A percentile compares a stretch with the other conserved stretches of the same genome.
Evolutionary conservation across 1,140 invertebrate genomes (phyloP).

Genomic region (Elymnias hypermnestra): DNA sequence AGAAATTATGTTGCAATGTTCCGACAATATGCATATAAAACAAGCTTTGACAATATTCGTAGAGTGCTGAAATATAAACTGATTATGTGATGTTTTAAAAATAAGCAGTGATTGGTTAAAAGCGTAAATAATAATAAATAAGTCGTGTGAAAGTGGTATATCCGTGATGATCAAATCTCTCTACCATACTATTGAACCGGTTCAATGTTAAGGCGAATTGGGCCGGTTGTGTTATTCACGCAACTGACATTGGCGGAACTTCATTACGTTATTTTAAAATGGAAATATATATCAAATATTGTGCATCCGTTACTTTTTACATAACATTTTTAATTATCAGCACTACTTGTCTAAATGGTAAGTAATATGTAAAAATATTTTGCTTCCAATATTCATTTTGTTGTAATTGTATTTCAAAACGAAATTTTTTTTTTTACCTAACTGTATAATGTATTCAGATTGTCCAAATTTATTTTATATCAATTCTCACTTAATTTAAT

Average conservation of each 20-base stretch:
- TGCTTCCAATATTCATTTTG: too few species aligned
- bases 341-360: slow-evolving; percentile 22
- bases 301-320: slow-evolving; percentile 14
- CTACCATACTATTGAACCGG: slow-evolving; percentile 51
- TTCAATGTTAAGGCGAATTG: slow-evolving; percentile 44
- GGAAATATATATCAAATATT: slow-evolving; percentile 22
- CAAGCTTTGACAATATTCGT: slow-evolving; percentile 1
- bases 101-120: background rate
- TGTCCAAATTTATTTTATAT: background rate
- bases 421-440: too few species aligned
- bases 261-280: slow-evolving; percentile 31
- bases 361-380: slow-evolving; percentile 7
- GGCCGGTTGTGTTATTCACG: slow-evolving; percentile 44
- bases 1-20: background rate
- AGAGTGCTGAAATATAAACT: background rate
- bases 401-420: too few species aligned
- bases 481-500: too few species aligned
- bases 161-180: slow-evolving; percentile 29
- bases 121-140: background rate
- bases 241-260: slow-evolving; percentile 32
- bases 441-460: too few species aligned
- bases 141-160: slow-evolving; percentile 26
- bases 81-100: background rate
- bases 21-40: slow-evolving; percentile 9
- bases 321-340: slow-evolving; percentile 16